Evolutionary conservation across 2,113 vertebrate species (phyloP), one percentile per base, ranked within the genome.

Genomic region (Mus pahari): DNA sequence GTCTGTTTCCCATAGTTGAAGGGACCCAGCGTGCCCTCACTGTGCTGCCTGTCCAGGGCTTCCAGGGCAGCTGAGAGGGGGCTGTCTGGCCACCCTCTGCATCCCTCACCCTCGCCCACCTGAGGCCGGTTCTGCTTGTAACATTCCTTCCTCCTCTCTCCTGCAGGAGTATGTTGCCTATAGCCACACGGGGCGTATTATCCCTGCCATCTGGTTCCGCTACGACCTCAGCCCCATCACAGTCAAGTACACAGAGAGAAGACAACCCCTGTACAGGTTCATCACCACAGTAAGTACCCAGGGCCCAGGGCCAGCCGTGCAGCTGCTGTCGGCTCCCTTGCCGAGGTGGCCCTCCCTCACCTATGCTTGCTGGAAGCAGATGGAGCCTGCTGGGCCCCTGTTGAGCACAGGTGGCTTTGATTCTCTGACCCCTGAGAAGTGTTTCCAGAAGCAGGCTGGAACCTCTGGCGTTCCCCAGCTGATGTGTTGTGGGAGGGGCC

Each of bases 191-290:
- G 99, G 99, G 39, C 99, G 99, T 94, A 99, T 99, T 97, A 99
- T 99, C 97, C 99, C 99, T 0, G 99, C 99, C 22, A 99, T 99
- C 98, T 99, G 99, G 99, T 99, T 99, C 98, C 99, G 99, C 9
- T 99, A 99, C 0, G 99, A 99, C 98, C 98, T 99, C 97, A 99
- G 99, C 98, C 99, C 99, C 90, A 99, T 99, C 99, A 99, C 99
- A 53, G 99, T 99, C 96, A 99, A 99, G 97, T 99, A 99, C 98
- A 99, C 99, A 26, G 99, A 99, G 98, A 98, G 99, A 96, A 98
- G 99, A 48, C 99, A 99, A 97, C 99, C 99, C 0, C 93, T 99
- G 91, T 99, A 99, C 97, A 99, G 99, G 97, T 99, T 99, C 97
- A 99, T 99, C 98, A 99, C 99, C 12, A 99, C 99, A 86, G 99